Evolutionary conservation across 2,888 invertebrate species (phyloP).

Genomic region (Fragum whitleyi): DNA sequence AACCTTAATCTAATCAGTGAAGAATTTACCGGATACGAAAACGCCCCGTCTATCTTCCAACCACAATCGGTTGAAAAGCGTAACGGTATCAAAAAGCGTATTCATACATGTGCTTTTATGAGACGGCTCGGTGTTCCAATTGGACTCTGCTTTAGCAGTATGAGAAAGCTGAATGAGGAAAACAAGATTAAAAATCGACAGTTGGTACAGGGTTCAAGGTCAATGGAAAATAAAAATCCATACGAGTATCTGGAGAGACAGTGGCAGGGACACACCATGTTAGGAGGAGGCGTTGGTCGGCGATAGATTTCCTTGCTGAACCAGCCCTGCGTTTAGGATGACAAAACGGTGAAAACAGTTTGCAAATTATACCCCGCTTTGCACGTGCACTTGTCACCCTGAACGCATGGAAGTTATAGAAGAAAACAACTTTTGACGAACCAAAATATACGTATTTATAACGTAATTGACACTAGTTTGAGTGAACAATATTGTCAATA

Average conservation of each 20-base stretch:
- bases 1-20: background rate
- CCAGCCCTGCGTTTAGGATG: too few species aligned
- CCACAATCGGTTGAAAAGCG: background rate
- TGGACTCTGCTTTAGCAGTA: conserved; percentile 42
- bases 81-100: conserved; percentile 25
- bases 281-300: conserved; percentile 50
- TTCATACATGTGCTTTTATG: conserved; percentile 57
- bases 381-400: too few species aligned
- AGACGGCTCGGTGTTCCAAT: conserved; percentile 46
- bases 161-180: conserved; percentile 1
- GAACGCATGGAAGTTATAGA: too few species aligned
- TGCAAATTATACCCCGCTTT: too few species aligned
- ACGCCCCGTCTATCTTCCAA: background rate
- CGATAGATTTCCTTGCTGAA: too few species aligned
- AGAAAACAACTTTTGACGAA: too few species aligned
- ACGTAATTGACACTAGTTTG: too few species aligned
- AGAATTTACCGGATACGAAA: conserved; percentile 12
- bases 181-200: background rate
- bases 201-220: background rate
- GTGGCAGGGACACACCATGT: conserved; percentile 42
- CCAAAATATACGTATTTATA: too few species aligned
- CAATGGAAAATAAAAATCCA: conserved; percentile 3
- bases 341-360: too few species aligned
- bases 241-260: conserved; percentile 40
- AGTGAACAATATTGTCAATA: too few species aligned